A percentile compares a stretch with the other conserved stretches of the same genome.
These are phyloP conservation scores for Bhutanitis thaidina DNA, from an alignment of 2,888 invertebrate genomes.

Conservation along the genomic window DNA sequence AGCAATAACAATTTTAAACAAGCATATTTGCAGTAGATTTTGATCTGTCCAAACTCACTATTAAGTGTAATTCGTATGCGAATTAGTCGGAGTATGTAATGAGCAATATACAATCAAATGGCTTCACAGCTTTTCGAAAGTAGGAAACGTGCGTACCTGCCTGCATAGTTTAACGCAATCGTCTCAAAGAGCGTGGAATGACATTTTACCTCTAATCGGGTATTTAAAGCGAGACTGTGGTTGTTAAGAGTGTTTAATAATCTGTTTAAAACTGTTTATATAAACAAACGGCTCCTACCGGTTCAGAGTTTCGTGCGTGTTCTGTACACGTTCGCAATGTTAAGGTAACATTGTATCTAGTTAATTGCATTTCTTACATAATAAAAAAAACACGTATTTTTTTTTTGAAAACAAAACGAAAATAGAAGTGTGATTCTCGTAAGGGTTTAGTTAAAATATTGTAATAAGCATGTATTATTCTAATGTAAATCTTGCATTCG, in stretches of 20 bases:
- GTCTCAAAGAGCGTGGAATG: constrained; percentile 4
- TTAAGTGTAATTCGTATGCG: constrained; percentile 33
- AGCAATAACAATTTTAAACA: background rate
- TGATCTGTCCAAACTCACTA: constrained; percentile 27
- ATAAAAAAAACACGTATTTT: too few species aligned
- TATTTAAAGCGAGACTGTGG: background rate
- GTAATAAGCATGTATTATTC: too few species aligned
- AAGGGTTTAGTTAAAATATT: too few species aligned
- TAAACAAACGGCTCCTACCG: background rate
- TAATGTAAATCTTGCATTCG: too few species aligned
- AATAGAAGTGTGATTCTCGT: too few species aligned
- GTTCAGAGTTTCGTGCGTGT: too few species aligned
- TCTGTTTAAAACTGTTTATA: background rate
- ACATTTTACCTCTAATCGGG: constrained; percentile 8
- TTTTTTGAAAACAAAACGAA: too few species aligned
- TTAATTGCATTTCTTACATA: too few species aligned
- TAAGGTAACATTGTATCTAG: too few species aligned
- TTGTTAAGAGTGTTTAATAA: constrained; percentile 2
- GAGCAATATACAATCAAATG: constrained; percentile 4
- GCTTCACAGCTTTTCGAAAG: constrained; percentile 19
- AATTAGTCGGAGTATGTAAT: constrained; percentile 19
- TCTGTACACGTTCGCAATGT: too few species aligned
- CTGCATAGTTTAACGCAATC: constrained; percentile 9
- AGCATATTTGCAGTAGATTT: background rate
- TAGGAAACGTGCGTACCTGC: constrained; percentile 1